Evolutionary conservation across 1,140 invertebrate species (phyloP).

Genomic region (Caenorhabditis tropicalis): DNA sequence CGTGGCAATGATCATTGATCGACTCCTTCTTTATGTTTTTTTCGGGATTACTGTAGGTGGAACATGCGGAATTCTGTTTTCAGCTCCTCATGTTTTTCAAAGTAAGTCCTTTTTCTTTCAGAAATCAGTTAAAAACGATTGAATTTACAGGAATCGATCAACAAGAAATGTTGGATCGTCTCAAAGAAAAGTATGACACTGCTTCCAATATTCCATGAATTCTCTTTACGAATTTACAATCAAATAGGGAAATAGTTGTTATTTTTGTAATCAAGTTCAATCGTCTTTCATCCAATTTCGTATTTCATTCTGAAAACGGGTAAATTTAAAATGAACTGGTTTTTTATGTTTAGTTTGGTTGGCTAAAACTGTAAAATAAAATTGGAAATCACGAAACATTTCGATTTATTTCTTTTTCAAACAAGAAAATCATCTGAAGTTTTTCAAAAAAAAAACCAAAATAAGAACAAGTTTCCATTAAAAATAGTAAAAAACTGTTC

Average conservation of each 20-base stretch:
- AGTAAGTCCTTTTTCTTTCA: neutral
- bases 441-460: neutral
- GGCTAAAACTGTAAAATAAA: too few species aligned
- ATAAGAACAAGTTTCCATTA: neutral
- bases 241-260: too few species aligned
- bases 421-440: too few species aligned
- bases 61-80: conserved; percentile 91
- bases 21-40: conserved; percentile 91
- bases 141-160: neutral
- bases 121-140: neutral
- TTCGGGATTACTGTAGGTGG: conserved; percentile 91
- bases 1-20: conserved; percentile 94
- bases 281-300: conserved; percentile 31
- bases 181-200: conserved; percentile 30
- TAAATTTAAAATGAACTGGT: neutral
- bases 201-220: conserved; percentile 31
- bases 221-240: too few species aligned
- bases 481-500: neutral
- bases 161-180: conserved; percentile 35
- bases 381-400: too few species aligned
- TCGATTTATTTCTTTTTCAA: too few species aligned
- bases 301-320: neutral
- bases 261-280: neutral
- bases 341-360: neutral
- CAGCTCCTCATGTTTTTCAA: conserved; percentile 92